Base-by-base conservation (phyloP, 2,888 invertebrate genomes). In the Perdita meconis region DNA sequence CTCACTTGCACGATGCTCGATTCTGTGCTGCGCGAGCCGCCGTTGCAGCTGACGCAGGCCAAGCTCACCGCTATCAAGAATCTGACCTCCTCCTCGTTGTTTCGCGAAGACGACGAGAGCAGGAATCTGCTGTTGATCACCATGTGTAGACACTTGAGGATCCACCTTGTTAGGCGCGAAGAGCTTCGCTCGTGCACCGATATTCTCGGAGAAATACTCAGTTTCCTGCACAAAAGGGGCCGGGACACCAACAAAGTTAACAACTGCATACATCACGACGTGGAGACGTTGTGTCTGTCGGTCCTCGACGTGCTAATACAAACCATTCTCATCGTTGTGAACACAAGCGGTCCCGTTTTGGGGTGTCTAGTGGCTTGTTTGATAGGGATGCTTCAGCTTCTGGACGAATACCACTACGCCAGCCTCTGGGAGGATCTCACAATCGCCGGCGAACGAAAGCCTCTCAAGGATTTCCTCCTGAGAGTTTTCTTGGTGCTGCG, bases 401-500 rank as follows among this genome's bases (percentile, higher is more conserved):
- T 98, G 88, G 97, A 97, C 84, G 97, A 97, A 80, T 96, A 95
- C 34, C 98, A 98, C 89, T 98, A 98, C 92, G 96, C 96, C 84
- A 94, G 96, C 16, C 93, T 98, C 53, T 97, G 98, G 96, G 97
- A 97, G 87, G 96, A 97, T 81, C 93, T 96, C 6, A 94, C 96
- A 78, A 94, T 95, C 78, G 84, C 87, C 0, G 93, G 93, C 0
- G 97, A 97, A 87, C 93, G 96, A 12, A 96, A 97, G 86, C 96
- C 96, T 0, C 92, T 97, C 0, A 97, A 98, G 90, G 97, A 97
- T 87, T 97, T 98, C 90, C 93, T 98, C 0, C 95, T 97, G 89
- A 93, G 96, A 77, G 96, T 97, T 0, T 96, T 98, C 89, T 93
- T 96, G 6, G 96, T 97, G 0, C 96, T 97, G 87, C 93, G 95